Base-by-base conservation (phyloP, 2,113 vertebrate species). In the Phalacrocorax pelagicus region DNA sequence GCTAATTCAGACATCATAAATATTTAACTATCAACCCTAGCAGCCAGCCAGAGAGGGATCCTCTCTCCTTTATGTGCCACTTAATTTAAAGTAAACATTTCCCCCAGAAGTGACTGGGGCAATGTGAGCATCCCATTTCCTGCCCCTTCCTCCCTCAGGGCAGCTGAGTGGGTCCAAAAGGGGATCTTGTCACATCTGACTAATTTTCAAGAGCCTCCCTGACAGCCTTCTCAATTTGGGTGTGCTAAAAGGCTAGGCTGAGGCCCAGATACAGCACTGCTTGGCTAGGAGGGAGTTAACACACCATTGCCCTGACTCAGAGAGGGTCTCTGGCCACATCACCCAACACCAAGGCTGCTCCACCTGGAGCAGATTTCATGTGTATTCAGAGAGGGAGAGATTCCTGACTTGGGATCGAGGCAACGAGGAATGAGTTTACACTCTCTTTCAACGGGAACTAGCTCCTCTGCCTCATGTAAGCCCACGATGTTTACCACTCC, bases 1-100 rank as follows among this genome's bases (percentile, higher is more conserved):
- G 98, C 98, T 98, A 98, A 99, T 99, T 98, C 97, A 97, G 97
- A 97, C 95, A 91, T 97, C 97, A 99, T 98, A 98, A 98, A 99
- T 99, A 98, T 99, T 99, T 98, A 98, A 99, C 98, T 96, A 98
- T 93, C 96, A 97, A 75, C 92, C 92, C 94, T 94, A 97, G 96
- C 97, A 98, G 98, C 95, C 97, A 98, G 98, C 95, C 97, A 96
- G 95, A 96, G 95, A 98, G 81, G 80, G 74, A 75, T 95, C 85
- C 82, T 46, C 90, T 97, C 94, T 94, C 83, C 97, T 97, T 97
- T 96, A 96, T 96, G 74, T 88, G 94, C 91, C 96, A 96, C 97
- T 97, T 97, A 96, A 98, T 97, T 97, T 97, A 97, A 98, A 98
- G 97, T 96, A 98, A 98, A 98, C 75, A 97, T 96, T 98, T 97